These are phyloP conservation scores for Apotomis turbidana DNA, from an alignment of 2,888 invertebrate genomes.

Conservation along the genomic window DNA sequence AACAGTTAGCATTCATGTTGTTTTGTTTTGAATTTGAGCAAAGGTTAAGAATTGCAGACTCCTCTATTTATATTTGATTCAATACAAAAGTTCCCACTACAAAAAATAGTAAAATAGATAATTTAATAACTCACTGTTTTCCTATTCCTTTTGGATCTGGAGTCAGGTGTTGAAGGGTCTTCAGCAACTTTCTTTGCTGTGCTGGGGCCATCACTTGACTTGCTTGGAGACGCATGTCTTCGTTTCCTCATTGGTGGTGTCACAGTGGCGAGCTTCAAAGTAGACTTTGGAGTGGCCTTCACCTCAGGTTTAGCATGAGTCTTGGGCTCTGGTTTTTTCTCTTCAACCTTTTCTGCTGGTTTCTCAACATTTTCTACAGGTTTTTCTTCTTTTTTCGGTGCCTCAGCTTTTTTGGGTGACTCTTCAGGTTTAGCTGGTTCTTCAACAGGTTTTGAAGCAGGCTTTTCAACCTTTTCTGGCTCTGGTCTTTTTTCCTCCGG, in stretches of 20 bases:
- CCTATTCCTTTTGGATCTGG: slow-evolving; percentile 75
- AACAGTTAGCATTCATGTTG: too few species aligned
- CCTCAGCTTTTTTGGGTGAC: slow-evolving; percentile 47
- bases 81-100: not conserved
- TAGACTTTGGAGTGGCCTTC: slow-evolving; percentile 75
- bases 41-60: too few species aligned
- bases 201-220: slow-evolving; percentile 64
- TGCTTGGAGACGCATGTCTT: slow-evolving; percentile 77
- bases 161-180: slow-evolving; percentile 68
- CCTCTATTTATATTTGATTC: too few species aligned
- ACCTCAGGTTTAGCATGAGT: slow-evolving; percentile 58
- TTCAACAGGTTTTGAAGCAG: slow-evolving; percentile 49
- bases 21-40: too few species aligned
- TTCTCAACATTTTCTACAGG: slow-evolving; percentile 59
- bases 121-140: slow-evolving; percentile 66
- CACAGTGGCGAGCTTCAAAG: slow-evolving; percentile 81
- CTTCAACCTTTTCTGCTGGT: slow-evolving; percentile 51
- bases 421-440: slow-evolving; percentile 55
- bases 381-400: slow-evolving; percentile 64
- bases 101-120: not conserved
- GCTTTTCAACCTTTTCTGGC: slow-evolving; percentile 44
- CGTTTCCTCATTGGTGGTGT: slow-evolving; percentile 83
- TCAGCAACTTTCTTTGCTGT: slow-evolving; percentile 69
- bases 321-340: slow-evolving; percentile 57
- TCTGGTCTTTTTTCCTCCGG: slow-evolving; percentile 65